Evolutionary conservation across 2,888 invertebrate genomes (phyloP).

Genomic region (Parnassius orleans): DNA sequence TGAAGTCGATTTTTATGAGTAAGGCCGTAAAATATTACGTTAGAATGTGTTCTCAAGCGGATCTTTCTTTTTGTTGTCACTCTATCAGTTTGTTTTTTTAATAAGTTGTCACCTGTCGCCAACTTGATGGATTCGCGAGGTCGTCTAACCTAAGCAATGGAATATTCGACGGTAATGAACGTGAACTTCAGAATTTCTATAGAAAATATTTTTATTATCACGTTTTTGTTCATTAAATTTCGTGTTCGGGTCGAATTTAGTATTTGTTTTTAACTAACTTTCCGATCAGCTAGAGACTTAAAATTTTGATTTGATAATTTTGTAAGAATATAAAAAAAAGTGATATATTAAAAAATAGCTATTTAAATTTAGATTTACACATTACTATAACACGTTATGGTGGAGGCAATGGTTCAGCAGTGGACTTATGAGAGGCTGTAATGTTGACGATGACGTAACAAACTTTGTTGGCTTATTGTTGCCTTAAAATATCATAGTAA

Average conservation of each 20-base stretch:
- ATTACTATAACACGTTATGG: too few species aligned
- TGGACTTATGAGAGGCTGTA: too few species aligned
- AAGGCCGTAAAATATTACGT: constrained; percentile 3
- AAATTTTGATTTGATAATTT: too few species aligned
- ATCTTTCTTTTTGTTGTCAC: constrained; percentile 13
- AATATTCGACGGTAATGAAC: constrained; percentile 52
- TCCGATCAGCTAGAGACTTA: too few species aligned
- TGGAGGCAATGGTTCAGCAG: too few species aligned
- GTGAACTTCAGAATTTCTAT: constrained; percentile 40
- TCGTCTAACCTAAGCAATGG: constrained; percentile 44
- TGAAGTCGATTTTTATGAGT: neutral
- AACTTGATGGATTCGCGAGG: constrained; percentile 66
- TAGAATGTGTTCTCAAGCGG: neutral
- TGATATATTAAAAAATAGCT: too few species aligned
- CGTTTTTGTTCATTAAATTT: neutral
- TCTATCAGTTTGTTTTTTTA: constrained; percentile 59
- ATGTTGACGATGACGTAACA: too few species aligned
- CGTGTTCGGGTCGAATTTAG: too few species aligned
- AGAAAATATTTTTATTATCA: neutral
- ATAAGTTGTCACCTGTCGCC: constrained; percentile 51
- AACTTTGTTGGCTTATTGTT: too few species aligned
- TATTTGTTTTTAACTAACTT: too few species aligned
- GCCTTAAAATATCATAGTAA: too few species aligned
- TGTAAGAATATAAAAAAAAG: too few species aligned
- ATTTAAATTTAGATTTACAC: constrained; percentile 1